A percentile compares a stretch with the other conserved stretches of the same genome.
These are phyloP conservation scores for Spea bombifrons DNA, from an alignment of 2,113 vertebrate species.

Conservation along the genomic window DNA sequence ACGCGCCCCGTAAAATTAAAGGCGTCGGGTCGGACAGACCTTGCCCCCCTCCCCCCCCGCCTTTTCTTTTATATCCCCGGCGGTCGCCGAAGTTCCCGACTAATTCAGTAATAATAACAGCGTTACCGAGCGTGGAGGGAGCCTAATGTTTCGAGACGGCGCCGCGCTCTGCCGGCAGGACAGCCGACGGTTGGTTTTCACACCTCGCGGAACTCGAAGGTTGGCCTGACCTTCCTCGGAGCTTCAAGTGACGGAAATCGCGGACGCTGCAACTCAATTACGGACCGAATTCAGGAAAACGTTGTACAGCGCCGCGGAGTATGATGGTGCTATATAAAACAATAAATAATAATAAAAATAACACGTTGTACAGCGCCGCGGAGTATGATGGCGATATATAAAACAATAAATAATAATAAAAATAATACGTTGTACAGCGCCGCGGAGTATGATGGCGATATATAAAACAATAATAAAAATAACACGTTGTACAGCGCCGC, in stretches of 20 bases:
- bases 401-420: too few species aligned
- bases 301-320: neutral
- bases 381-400: too few species aligned
- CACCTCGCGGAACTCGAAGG: neutral
- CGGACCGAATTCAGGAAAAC: neutral
- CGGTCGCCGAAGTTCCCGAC: neutral
- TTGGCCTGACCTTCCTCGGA: constrained; percentile 3
- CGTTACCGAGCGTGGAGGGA: constrained; percentile 12
- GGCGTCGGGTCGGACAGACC: constrained; percentile 15
- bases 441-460: too few species aligned
- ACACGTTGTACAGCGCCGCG: too few species aligned
- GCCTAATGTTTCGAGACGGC: constrained; percentile 9
- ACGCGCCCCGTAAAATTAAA: constrained; percentile 25
- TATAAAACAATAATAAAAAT: too few species aligned
- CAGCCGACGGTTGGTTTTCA: neutral
- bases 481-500: too few species aligned
- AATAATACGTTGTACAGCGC: too few species aligned
- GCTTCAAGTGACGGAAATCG: neutral
- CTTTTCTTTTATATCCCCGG: constrained; percentile 2
- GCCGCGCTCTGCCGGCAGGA: neutral
- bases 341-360: too few species aligned
- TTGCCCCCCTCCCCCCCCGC: neutral
- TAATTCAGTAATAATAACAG: constrained; percentile 23
- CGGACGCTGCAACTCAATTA: neutral
- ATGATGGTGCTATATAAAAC: too few species aligned